phyloP scores from a whole-genome alignment of 2,888 invertebrate genomes.

The Clanis bilineata region DNA sequence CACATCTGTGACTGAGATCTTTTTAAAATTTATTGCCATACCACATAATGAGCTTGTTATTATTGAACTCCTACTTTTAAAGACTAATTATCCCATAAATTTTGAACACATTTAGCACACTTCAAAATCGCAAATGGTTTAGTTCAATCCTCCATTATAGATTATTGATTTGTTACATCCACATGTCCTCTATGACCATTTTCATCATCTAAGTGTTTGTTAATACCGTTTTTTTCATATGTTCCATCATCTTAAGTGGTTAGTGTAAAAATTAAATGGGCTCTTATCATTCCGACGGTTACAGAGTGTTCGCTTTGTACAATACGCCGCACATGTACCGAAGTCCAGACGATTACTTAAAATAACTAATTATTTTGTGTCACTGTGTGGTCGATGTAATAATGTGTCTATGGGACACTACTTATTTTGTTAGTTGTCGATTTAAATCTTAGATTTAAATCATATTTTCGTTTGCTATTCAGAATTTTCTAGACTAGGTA shows the following conservation, averaged over 20 bases:
- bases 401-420: neutral
- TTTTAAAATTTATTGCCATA: no score
- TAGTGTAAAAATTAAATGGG: conserved; percentile 48
- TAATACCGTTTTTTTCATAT: conserved; percentile 8
- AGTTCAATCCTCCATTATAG: neutral
- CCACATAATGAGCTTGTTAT: no score
- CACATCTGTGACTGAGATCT: no score
- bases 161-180: neutral
- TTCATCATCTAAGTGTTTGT: neutral
- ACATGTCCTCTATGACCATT: neutral
- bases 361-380: conserved; percentile 42
- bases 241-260: conserved; percentile 24
- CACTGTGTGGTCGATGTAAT: conserved; percentile 24
- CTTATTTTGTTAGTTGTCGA: neutral
- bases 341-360: conserved; percentile 40
- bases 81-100: no score
- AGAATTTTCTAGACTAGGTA: no score
- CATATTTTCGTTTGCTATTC: neutral
- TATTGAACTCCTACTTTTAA: no score
- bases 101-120: no score
- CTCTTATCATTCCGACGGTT: conserved; percentile 54
- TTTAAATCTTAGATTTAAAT: neutral
- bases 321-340: conserved; percentile 30
- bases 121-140: neutral
- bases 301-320: conserved; percentile 14